Evolutionary conservation across 2,113 vertebrate species (phyloP).

Genomic region (Larimichthys crocea): DNA sequence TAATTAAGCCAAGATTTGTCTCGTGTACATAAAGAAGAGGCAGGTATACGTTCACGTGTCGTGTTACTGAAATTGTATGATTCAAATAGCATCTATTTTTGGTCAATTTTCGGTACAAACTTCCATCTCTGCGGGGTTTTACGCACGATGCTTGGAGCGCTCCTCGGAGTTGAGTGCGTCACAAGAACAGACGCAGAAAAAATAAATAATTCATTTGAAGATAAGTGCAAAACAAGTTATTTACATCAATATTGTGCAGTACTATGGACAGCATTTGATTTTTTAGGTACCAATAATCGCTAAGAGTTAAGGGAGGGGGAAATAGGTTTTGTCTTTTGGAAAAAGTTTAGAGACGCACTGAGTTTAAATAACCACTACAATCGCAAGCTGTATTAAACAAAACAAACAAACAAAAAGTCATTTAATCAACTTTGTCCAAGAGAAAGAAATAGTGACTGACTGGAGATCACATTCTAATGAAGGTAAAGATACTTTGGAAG

Average conservation of each 20-base stretch:
- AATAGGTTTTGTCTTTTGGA: neutral
- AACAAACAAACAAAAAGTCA: neutral
- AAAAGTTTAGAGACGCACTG: neutral
- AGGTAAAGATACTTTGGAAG: neutral
- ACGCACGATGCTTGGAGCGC: conserved; percentile 37
- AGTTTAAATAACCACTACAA: neutral
- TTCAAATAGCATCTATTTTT: neutral
- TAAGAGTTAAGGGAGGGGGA: neutral
- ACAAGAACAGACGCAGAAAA: neutral
- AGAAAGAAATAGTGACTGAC: neutral
- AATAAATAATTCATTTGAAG: neutral
- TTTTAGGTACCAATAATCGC: neutral
- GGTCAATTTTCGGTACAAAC: neutral
- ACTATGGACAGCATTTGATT: neutral
- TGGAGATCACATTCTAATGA: neutral
- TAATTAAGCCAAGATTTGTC: neutral
- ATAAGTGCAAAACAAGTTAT: neutral
- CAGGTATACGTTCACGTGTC: neutral
- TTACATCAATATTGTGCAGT: too few relatives aligned
- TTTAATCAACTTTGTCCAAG: too few relatives aligned
- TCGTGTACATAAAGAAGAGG: neutral
- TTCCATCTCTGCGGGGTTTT: conserved; percentile 16
- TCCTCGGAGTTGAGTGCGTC: neutral
- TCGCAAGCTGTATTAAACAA: neutral
- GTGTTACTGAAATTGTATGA: neutral